Conservation (phyloP, 1,140 invertebrate genomes). For the Dendrolimus kikuchii region DNA sequence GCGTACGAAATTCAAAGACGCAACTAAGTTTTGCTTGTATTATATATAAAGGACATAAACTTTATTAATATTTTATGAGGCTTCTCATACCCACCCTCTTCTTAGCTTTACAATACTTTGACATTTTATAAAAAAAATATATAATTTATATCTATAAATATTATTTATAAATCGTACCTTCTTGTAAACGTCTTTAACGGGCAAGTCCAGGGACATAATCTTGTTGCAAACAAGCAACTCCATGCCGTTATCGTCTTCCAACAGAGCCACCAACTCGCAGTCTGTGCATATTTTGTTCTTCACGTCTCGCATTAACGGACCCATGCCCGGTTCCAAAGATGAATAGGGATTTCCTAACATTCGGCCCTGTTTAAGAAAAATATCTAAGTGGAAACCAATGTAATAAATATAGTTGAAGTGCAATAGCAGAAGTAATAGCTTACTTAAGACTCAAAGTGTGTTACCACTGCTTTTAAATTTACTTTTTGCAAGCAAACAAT, state of each 20-base stretch:
- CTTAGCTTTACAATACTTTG: neutral
- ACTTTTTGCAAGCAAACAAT: too few relatives aligned
- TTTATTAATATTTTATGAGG: too few relatives aligned
- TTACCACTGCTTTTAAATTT: too few relatives aligned
- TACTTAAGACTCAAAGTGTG: too few relatives aligned
- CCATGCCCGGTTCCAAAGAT: conserved; percentile 92
- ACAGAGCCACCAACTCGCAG: conserved; percentile 95
- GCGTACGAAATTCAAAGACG: too few relatives aligned
- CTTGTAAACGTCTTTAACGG: conserved; percentile 94
- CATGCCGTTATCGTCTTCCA: conserved; percentile 99
- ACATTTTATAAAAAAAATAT: neutral
- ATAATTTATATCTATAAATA: neutral
- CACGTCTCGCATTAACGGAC: conserved; percentile 97
- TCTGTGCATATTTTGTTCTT: conserved; percentile 99
- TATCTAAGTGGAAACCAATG: too few relatives aligned
- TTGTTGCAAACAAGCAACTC: conserved; percentile 99
- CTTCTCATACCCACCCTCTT: too few relatives aligned
- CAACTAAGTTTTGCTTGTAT: too few relatives aligned
- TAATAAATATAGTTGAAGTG: too few relatives aligned
- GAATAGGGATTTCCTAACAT: conserved; percentile 99
- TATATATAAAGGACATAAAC: too few relatives aligned
- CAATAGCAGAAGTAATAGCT: too few relatives aligned
- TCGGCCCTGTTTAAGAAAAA: conserved; percentile 77
- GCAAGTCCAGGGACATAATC: conserved; percentile 96
- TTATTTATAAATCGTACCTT: conserved; percentile 65